phyloP scores from a whole-genome alignment of 2,888 invertebrate genomes.

The Gortyna flavago region DNA sequence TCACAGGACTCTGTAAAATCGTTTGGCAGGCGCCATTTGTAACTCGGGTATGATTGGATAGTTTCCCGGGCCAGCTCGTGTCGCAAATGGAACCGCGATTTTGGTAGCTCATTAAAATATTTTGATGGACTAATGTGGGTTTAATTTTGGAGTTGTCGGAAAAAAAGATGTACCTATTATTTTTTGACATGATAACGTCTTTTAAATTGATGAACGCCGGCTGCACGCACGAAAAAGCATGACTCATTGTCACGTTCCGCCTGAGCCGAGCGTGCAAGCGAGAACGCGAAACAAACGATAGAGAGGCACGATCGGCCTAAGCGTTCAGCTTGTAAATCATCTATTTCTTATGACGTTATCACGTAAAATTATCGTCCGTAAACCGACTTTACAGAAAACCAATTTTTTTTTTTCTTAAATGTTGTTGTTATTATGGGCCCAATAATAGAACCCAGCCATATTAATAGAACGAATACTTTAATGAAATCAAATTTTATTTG shows the following conservation, averaged over 20 bases:
- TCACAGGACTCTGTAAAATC: slow-evolving; percentile 75
- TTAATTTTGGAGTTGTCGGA: background rate
- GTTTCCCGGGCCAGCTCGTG: slow-evolving; percentile 2
- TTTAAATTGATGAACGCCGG: too few species aligned
- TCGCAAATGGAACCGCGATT: slow-evolving; percentile 10
- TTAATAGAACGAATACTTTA: background rate
- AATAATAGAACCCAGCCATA: too few species aligned
- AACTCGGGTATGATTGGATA: slow-evolving; percentile 43
- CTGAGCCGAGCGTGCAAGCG: too few species aligned
- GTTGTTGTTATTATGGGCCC: background rate
- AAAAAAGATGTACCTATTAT: background rate
- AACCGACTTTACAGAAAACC: too few species aligned
- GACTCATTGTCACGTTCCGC: too few species aligned
- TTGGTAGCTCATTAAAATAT: slow-evolving; percentile 24
- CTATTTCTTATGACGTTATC: too few species aligned
- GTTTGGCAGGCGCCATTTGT: slow-evolving; percentile 52
- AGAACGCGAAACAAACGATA: too few species aligned
- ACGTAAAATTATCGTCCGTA: too few species aligned
- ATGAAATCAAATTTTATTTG: background rate
- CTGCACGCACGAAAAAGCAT: too few species aligned
- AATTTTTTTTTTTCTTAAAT: background rate
- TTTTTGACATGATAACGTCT: too few species aligned
- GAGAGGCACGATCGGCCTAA: too few species aligned
- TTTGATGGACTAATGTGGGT: background rate
- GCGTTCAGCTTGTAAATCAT: too few species aligned